phyloP scores from a whole-genome alignment of 2,113 vertebrate genomes.

The Coptodon rendalli region DNA sequence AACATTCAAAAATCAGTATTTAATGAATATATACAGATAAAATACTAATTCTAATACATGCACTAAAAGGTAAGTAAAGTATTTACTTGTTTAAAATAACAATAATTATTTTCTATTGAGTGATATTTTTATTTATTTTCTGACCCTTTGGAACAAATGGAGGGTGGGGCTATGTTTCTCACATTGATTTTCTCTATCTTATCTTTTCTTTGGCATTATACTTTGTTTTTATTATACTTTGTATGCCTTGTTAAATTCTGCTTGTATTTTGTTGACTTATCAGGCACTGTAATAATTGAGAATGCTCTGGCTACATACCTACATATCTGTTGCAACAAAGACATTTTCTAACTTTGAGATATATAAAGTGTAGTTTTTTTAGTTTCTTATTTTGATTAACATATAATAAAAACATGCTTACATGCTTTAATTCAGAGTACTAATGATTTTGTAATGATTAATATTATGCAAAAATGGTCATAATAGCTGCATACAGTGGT shows the following conservation, averaged over 20 bases:
- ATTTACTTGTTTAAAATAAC: no score
- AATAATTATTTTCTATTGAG: background rate
- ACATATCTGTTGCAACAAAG: background rate
- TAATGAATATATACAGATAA: background rate
- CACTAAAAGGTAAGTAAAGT: background rate
- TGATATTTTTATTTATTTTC: background rate
- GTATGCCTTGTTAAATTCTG: background rate
- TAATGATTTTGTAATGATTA: background rate
- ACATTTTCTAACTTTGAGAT: background rate
- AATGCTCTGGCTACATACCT: background rate
- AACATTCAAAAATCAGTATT: background rate
- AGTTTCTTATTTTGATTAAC: background rate
- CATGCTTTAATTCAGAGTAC: background rate
- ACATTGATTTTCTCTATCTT: background rate
- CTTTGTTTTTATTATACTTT: background rate
- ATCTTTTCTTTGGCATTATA: background rate
- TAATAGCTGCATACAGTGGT: background rate
- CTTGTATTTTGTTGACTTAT: background rate
- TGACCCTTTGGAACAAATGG: background rate
- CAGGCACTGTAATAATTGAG: background rate
- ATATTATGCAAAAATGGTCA: background rate
- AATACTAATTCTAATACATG: background rate
- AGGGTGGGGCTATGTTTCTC: background rate
- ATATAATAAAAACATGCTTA: background rate
- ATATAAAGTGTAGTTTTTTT: background rate